Conservation (phyloP, 2,797 vertebrate species). For the Toxotes lorentzi region DNA sequence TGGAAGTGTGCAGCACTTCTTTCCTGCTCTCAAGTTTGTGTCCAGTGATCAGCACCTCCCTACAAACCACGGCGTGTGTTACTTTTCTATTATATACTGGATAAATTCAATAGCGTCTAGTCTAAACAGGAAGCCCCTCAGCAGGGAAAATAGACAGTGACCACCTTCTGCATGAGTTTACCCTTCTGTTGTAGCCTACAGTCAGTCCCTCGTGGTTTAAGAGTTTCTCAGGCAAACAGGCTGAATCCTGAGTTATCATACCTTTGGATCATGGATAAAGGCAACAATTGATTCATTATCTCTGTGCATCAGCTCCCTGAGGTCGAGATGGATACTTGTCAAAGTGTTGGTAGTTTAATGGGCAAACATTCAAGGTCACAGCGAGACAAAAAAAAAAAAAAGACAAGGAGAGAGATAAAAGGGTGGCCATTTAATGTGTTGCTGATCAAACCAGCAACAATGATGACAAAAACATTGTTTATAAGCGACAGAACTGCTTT, state of each 20-base stretch:
- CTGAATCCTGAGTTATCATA: constrained; percentile 73
- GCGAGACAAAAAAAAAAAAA: constrained; percentile 37
- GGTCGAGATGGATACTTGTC: constrained; percentile 77
- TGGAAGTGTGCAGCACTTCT: no score
- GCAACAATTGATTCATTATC: constrained; percentile 86
- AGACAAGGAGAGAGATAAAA: constrained; percentile 52
- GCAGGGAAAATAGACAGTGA: constrained; percentile 50
- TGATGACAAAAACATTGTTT: constrained; percentile 47
- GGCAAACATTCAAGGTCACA: constrained; percentile 82
- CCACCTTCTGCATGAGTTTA: constrained; percentile 70
- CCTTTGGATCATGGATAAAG: constrained; percentile 81
- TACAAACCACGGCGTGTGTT: no score
- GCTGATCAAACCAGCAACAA: constrained; percentile 31
- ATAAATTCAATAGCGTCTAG: constrained; percentile 15
- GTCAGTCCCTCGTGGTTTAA: constrained; percentile 56
- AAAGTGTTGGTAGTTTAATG: constrained; percentile 72
- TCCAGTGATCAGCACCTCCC: no score
- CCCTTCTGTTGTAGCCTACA: constrained; percentile 64
- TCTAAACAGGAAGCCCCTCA: constrained; percentile 12
- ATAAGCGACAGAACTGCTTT: constrained; percentile 44
- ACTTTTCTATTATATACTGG: background rate
- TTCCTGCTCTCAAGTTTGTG: no score
- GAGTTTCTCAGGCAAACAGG: constrained; percentile 68
- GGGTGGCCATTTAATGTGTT: constrained; percentile 42
- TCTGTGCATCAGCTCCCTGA: constrained; percentile 74